Percentiles rank a stretch among this genome's conserved stretches.
Conservation (phyloP, 2,113 vertebrate species). For the Saguinus imperator region DNA sequence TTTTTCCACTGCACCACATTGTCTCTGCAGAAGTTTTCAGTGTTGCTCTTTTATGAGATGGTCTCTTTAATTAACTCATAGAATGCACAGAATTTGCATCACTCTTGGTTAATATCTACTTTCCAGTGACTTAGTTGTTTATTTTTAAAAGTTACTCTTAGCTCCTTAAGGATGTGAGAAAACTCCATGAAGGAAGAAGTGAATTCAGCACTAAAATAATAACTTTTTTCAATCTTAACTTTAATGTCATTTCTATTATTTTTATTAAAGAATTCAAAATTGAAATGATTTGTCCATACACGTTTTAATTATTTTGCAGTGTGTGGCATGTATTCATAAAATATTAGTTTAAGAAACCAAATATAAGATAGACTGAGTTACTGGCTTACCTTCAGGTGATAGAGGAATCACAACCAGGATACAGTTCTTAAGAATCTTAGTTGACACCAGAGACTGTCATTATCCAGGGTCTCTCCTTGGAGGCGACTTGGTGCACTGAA, state of each 20-base stretch:
- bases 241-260: constrained; percentile 24
- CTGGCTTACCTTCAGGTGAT: background rate
- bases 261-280: background rate
- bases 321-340: background rate
- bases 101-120: background rate
- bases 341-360: background rate
- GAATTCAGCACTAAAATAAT: background rate
- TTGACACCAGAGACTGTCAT: background rate
- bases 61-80: background rate
- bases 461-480: background rate
- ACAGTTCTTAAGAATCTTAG: background rate
- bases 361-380: background rate
- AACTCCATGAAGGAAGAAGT: background rate
- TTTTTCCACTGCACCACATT: background rate
- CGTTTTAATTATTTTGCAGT: background rate
- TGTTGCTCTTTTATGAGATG: background rate
- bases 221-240: background rate
- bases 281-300: background rate
- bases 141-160: background rate
- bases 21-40: background rate
- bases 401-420: background rate
- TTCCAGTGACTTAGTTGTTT: background rate
- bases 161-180: background rate
- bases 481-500: background rate
- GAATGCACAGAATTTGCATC: background rate